Percentiles rank a stretch among this genome's conserved stretches.
phyloP scores from a whole-genome alignment of 35 echinoderm and acorn worm genomes.

The Amphiura filiformis region DNA sequence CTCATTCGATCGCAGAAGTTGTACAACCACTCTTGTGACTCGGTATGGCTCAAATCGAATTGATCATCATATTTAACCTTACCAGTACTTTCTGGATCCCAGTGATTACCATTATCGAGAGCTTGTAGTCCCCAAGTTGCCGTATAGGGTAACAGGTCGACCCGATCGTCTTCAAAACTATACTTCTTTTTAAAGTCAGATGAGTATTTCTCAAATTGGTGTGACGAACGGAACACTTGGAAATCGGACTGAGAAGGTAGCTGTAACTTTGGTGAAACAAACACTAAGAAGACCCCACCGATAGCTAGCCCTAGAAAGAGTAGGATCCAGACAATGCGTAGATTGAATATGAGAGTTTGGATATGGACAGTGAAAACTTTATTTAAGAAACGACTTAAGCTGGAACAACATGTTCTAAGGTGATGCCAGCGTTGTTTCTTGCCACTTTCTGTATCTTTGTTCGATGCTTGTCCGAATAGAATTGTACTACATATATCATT shows the following conservation, averaged over 20 bases:
- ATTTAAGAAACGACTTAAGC: background rate
- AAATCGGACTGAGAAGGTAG: constrained; percentile 62
- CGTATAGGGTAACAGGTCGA: background rate
- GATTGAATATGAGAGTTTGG: constrained; percentile 39
- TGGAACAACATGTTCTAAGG: background rate
- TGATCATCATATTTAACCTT: constrained; percentile 18
- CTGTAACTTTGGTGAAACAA: constrained; percentile 47
- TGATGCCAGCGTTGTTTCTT: background rate
- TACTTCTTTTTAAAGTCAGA: background rate
- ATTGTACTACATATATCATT: constrained; percentile 45
- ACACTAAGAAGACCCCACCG: constrained; percentile 39
- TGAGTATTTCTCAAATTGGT: background rate
- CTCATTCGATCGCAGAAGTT: constrained; percentile 48
- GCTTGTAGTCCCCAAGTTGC: constrained; percentile 50
- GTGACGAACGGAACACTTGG: constrained; percentile 54
- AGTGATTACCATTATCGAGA: constrained; percentile 63
- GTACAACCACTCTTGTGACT: constrained; percentile 56
- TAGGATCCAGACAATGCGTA: constrained; percentile 45
- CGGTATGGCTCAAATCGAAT: constrained; percentile 42
- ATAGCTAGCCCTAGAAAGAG: constrained; percentile 38
- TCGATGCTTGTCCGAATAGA: background rate
- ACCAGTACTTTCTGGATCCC: constrained; percentile 59
- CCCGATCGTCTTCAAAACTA: background rate
- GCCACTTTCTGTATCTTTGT: background rate
- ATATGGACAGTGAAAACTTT: background rate